phyloP scores from a whole-genome alignment of 2,113 vertebrate genomes.

The Notechis scutatus region DNA sequence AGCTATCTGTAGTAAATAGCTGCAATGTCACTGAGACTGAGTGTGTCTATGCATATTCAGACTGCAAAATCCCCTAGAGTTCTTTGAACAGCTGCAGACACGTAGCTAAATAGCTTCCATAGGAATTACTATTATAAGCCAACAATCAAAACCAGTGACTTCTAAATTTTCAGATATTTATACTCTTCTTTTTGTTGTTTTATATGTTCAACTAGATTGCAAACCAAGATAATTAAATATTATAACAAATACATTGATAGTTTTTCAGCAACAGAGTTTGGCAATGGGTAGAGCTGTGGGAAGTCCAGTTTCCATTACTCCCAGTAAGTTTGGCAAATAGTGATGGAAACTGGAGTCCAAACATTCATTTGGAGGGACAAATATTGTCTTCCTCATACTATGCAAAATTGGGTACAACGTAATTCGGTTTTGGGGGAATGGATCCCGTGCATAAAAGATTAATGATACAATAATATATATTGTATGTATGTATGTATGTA shows the following conservation, averaged over 20 bases:
- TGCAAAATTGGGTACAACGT: neutral
- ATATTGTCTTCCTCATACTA: neutral
- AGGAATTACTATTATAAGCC: conserved; percentile 33
- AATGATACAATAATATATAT: neutral
- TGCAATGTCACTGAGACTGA: neutral
- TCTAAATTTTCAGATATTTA: neutral
- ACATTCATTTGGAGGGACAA: neutral
- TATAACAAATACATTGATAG: neutral
- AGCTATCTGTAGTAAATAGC: neutral
- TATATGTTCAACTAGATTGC: neutral
- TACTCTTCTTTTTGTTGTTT: neutral
- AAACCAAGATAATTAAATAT: neutral
- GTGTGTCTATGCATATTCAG: neutral
- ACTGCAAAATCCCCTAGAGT: neutral
- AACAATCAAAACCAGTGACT: conserved; percentile 34
- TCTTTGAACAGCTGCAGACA: conserved; percentile 37
- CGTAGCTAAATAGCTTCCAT: conserved; percentile 14
- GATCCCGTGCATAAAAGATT: neutral
- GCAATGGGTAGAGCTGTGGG: neutral
- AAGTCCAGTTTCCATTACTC: neutral
- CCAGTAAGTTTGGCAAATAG: neutral
- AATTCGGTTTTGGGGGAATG: neutral
- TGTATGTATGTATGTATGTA: too few species aligned
- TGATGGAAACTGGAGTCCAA: neutral
- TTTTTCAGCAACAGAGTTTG: neutral